Evolutionary conservation across 2,797 vertebrate genomes (phyloP).

Genomic region (Luscinia luscinia): DNA sequence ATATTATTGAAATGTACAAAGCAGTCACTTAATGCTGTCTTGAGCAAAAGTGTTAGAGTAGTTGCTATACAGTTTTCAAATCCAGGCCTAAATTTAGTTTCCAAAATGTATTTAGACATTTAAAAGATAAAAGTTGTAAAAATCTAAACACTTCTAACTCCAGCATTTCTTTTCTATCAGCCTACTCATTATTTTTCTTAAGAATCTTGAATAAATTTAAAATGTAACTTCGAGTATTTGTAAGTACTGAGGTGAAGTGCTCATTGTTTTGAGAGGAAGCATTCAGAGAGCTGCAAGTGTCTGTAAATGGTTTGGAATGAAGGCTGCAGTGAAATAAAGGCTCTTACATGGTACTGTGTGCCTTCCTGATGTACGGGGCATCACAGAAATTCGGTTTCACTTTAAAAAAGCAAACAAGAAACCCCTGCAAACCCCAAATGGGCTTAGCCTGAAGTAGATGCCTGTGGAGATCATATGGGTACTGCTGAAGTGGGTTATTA

Average conservation of each 20-base stretch:
- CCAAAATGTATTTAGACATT: neutral
- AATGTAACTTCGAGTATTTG: neutral
- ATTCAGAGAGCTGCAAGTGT: neutral
- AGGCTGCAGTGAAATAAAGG: neutral
- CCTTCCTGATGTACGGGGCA: neutral
- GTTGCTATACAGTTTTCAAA: neutral
- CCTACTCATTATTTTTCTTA: neutral
- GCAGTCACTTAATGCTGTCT: neutral
- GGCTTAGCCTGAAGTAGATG: neutral
- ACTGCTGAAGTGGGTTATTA: neutral
- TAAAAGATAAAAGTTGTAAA: neutral
- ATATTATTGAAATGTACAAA: accelerated
- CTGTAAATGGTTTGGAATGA: neutral
- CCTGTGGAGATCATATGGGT: neutral
- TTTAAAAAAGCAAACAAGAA: neutral
- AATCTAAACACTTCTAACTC: neutral
- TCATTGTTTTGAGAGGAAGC: neutral
- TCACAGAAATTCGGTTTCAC: neutral
- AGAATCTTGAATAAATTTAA: neutral
- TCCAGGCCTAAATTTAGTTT: neutral
- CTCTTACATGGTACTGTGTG: neutral
- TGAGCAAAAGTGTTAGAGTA: neutral
- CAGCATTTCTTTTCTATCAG: neutral
- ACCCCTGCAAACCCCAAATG: neutral
- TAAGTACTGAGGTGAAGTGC: neutral